These are phyloP conservation scores for Magallana angulata DNA, from an alignment of 1,140 invertebrate species.

Conservation along the genomic window DNA sequence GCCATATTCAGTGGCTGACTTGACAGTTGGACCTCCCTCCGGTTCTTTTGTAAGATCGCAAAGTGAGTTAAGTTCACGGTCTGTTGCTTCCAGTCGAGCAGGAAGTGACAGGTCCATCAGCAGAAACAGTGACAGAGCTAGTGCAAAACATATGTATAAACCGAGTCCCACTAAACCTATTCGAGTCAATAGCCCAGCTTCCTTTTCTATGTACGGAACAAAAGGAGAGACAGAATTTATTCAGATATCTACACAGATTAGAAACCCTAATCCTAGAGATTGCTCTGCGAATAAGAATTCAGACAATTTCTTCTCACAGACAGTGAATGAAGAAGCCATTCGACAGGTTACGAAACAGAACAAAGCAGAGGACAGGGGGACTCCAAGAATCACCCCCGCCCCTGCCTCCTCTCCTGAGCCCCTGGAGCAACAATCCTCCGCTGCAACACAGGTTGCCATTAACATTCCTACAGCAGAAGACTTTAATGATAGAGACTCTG, in stretches of 20 bases:
- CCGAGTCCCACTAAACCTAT: conserved; percentile 41
- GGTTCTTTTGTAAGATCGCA: conserved; percentile 52
- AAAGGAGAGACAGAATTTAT: conserved; percentile 67
- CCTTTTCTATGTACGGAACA: conserved; percentile 55
- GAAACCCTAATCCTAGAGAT: conserved; percentile 49
- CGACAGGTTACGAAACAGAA: conserved; percentile 55
- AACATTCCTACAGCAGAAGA: conserved; percentile 67
- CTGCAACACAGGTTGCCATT: conserved; percentile 53
- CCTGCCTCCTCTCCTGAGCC: conserved; percentile 49
- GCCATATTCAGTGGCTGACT: conserved; percentile 38
- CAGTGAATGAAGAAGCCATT: conserved; percentile 49
- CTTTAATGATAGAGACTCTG: conserved; percentile 60
- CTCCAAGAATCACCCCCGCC: conserved; percentile 31
- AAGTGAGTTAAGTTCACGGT: conserved; percentile 38
- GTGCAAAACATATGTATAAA: conserved; percentile 42
- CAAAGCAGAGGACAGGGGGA: conserved; percentile 35
- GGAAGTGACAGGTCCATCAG: conserved; percentile 38
- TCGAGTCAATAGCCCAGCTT: conserved; percentile 37
- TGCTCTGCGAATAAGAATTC: background rate
- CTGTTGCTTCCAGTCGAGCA: conserved; percentile 43
- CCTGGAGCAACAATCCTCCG: conserved; percentile 22
- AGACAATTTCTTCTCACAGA: conserved; percentile 43
- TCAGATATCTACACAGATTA: conserved; percentile 63
- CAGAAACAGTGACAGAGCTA: conserved; percentile 41
- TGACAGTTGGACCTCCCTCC: conserved; percentile 43